Base-by-base conservation (phyloP, 2,888 invertebrate genomes). In the Erebia ligea region DNA sequence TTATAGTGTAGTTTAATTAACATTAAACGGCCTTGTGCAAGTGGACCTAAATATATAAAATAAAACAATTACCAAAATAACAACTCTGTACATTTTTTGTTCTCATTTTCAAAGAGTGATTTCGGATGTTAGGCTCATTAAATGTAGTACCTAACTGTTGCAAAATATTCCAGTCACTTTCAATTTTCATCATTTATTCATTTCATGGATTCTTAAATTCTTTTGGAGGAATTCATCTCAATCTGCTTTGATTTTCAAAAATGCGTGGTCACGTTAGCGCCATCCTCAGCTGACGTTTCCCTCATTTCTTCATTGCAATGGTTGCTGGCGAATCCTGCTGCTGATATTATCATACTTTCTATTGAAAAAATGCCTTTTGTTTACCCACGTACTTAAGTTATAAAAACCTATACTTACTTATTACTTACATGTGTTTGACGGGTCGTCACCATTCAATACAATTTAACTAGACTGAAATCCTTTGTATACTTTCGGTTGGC, bases 41-140 rank as follows among this genome's bases (percentile, higher is more conserved):
- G 6, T 34, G 34, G 34, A 34, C 34, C 34, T 34, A 6, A 34
- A 34, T 34, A 34, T 6, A 34, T 6, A 34, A 6, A 34, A 34
- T 34, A 34, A 34, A 5, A 34, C 34, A 34, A 34, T 34, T 34
- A 34, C 34, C 34, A 34, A 34, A 34, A 19, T 21, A 13, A 48
- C 65, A 19, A 40, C 54, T 65, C 65, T 8, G 19, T 19, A 17
- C 10, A 45, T 48, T 52, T 67, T 11, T 10, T 67, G n/a, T 34
- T 56, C 34, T 25, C 11, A 58, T 25, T 57, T 34, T 65, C 52
- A 56, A 19, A 64, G 11, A 34, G 54, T 17, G 54, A 88, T 86
- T 85, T 86, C 84, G 89, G 90, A 89, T 86, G 86, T 91, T 85
- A 86, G 91, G 86, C 88, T 89, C 91, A 91, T 92, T 91, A 92